Evolutionary conservation across 1,140 invertebrate genomes (phyloP).

Genomic region (Potamilus streckersoni): DNA sequence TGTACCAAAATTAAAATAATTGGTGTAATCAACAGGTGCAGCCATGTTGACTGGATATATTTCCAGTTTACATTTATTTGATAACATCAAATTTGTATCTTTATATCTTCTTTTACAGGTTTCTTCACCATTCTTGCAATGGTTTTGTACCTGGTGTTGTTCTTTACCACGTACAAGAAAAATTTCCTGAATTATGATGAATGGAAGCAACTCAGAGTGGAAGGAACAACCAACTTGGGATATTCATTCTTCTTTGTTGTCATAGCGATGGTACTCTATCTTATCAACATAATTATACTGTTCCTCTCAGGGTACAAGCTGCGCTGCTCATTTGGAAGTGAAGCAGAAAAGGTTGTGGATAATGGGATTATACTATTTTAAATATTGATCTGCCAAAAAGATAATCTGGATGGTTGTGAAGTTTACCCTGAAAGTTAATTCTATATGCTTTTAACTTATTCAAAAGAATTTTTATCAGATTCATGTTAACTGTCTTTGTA

Average conservation of each 20-base stretch:
- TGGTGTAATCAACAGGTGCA: no score
- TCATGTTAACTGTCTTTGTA: no score
- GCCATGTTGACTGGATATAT: no score
- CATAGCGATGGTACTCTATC: slow-evolving; percentile 77
- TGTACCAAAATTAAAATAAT: no score
- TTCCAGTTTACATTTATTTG: no score
- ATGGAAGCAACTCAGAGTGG: slow-evolving; percentile 74
- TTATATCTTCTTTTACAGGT: slow-evolving; percentile 72
- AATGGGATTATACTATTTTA: slow-evolving; percentile 62
- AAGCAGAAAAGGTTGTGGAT: slow-evolving; percentile 57
- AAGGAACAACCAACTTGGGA: slow-evolving; percentile 77
- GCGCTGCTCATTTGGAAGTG: slow-evolving; percentile 44
- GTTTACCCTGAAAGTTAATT: no score
- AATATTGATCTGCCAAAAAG: background rate
- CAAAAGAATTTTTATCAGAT: no score
- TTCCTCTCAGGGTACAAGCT: slow-evolving; percentile 69
- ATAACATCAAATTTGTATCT: background rate
- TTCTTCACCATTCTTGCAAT: slow-evolving; percentile 77
- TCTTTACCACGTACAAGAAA: slow-evolving; percentile 78
- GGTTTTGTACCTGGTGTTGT: slow-evolving; percentile 81
- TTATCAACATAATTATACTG: slow-evolving; percentile 82
- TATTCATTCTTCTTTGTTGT: slow-evolving; percentile 88
- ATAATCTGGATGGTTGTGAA: no score
- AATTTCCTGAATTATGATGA: slow-evolving; percentile 79
- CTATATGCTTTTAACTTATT: no score